Conservation (phyloP, 2,113 vertebrate genomes). For the Ceuthmochares aereus region DNA sequence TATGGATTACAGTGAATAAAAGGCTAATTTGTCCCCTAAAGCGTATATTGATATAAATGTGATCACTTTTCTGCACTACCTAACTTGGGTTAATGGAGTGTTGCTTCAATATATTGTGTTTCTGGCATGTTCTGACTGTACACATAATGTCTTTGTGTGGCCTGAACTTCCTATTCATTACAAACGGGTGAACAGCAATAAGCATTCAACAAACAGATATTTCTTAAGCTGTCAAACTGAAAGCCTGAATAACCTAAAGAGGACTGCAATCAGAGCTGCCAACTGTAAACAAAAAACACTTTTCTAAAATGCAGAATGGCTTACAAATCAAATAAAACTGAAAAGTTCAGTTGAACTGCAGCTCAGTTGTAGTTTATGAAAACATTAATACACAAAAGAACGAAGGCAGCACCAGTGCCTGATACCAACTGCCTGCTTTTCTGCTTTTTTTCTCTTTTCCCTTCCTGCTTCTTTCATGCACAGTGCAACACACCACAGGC, state of each 20-base stretch:
- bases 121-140: neutral
- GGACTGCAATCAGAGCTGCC: neutral
- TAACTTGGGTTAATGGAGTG: constrained; percentile 21
- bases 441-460: neutral
- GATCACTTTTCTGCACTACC: neutral
- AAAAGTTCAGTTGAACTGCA: neutral
- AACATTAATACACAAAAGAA: neutral
- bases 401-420: neutral
- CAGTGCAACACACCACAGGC: neutral
- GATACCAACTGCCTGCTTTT: neutral
- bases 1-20: constrained; percentile 21
- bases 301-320: neutral
- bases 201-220: constrained; percentile 22
- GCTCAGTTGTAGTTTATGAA: neutral
- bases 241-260: neutral
- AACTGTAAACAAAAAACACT: neutral
- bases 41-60: constrained; percentile 4
- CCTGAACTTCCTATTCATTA: constrained; percentile 14
- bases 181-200: neutral
- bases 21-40: constrained; percentile 35
- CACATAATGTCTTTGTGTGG: neutral
- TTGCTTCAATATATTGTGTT: neutral
- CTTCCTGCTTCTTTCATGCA: neutral
- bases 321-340: neutral
- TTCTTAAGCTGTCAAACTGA: constrained; percentile 19